Percentiles rank a stretch among this genome's conserved stretches.
These are phyloP conservation scores for Mormyrus hasselquistii DNA, from an alignment of 2,797 vertebrate species.

Conservation along the genomic window DNA sequence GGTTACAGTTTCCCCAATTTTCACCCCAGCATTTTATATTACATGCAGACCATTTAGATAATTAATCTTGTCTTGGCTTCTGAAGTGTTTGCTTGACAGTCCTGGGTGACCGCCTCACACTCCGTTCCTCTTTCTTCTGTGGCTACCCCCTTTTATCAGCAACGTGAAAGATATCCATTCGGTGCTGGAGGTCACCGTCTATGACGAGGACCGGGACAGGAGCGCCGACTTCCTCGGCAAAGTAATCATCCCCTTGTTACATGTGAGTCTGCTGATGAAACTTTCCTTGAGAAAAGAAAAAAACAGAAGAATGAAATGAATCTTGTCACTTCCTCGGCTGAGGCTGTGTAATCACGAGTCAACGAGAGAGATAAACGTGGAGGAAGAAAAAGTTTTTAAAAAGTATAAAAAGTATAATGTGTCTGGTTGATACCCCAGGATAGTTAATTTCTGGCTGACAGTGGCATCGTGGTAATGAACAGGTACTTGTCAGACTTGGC, in stretches of 20 bases:
- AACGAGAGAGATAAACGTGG: slow-evolving; percentile 53
- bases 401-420: slow-evolving; percentile 59
- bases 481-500: slow-evolving; percentile 99
- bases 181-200: slow-evolving; percentile 91
- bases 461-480: slow-evolving; percentile 97
- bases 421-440: slow-evolving; percentile 93
- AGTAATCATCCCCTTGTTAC: slow-evolving; percentile 90
- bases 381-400: slow-evolving; percentile 40
- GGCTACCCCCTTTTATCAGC: slow-evolving; percentile 61
- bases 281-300: neutral
- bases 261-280: slow-evolving; percentile 72
- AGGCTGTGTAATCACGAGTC: slow-evolving; percentile 68
- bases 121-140: slow-evolving; percentile 14
- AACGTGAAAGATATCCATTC: slow-evolving; percentile 98
- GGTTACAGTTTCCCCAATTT: slow-evolving; percentile 37
- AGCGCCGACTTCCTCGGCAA: slow-evolving; percentile 96
- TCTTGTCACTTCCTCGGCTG: slow-evolving; percentile 62
- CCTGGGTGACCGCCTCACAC: slow-evolving; percentile 24
- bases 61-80: slow-evolving; percentile 29
- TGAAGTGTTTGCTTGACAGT: slow-evolving; percentile 36
- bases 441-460: slow-evolving; percentile 99
- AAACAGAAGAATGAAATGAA: slow-evolving; percentile 12
- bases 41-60: slow-evolving; percentile 13
- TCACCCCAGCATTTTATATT: slow-evolving; percentile 32
- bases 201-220: slow-evolving; percentile 90